Evolutionary conservation across 2,888 invertebrate genomes (phyloP).

Genomic region (Pristionchus mayeri): DNA sequence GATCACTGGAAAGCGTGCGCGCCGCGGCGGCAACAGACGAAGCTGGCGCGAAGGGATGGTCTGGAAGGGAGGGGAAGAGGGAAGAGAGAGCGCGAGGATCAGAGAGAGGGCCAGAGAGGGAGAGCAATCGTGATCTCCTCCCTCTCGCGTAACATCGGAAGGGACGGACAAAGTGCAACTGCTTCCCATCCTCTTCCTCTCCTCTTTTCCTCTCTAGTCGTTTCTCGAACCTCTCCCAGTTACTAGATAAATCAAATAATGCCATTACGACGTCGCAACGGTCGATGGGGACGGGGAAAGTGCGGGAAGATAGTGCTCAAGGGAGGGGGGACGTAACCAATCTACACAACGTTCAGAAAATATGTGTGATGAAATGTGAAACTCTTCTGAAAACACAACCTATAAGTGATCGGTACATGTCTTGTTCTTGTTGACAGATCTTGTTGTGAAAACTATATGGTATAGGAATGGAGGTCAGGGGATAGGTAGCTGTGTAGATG

Average conservation of each 20-base stretch:
- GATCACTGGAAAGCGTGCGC: slow-evolving; percentile 1
- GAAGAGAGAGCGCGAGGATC: not conserved
- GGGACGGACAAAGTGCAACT: slow-evolving; percentile 38
- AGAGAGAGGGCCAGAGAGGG: not conserved
- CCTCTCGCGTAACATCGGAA: slow-evolving; percentile 3
- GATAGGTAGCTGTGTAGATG: too few species aligned
- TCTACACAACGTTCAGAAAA: too few species aligned
- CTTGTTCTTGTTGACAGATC: too few species aligned
- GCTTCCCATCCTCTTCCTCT: not conserved
- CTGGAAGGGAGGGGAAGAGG: too few species aligned
- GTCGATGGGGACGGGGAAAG: too few species aligned
- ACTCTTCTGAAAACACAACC: too few species aligned
- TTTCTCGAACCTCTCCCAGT: not conserved
- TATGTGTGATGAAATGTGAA: too few species aligned
- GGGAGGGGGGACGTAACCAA: too few species aligned
- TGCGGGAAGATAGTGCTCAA: too few species aligned
- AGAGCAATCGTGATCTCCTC: not conserved
- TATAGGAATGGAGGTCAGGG: too few species aligned
- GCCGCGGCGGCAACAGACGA: not conserved
- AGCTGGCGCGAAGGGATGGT: slow-evolving; percentile 35
- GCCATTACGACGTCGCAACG: not conserved
- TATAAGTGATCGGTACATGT: too few species aligned
- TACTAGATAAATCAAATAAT: not conserved
- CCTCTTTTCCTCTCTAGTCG: not conserved
- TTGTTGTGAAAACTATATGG: too few species aligned